Percentiles rank a stretch among this genome's conserved stretches.
Evolutionary conservation across 2,888 invertebrate species (phyloP).

Genomic region (Sthenelais limicola): DNA sequence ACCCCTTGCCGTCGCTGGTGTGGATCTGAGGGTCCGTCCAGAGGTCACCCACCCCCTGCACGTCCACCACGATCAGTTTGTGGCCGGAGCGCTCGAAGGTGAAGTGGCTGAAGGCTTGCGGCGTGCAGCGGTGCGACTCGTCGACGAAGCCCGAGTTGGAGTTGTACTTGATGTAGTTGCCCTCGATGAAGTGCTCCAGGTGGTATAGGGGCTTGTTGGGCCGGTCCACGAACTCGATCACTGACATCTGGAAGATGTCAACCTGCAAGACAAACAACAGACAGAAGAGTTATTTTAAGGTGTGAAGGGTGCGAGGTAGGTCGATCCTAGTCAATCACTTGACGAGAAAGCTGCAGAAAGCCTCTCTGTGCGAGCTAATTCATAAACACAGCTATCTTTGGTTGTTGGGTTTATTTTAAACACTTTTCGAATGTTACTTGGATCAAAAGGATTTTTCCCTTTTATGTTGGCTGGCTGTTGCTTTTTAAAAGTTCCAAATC

Average conservation of each 20-base stretch:
- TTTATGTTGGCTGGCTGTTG: too few species aligned
- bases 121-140: constrained; percentile 74
- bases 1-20: constrained; percentile 74
- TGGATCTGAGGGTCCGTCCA: constrained; percentile 77
- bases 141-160: constrained; percentile 77
- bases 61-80: constrained; percentile 76
- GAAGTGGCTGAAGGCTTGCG: constrained; percentile 77
- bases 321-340: too few species aligned
- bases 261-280: constrained; percentile 66
- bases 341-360: background rate
- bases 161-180: constrained; percentile 77
- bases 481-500: too few species aligned
- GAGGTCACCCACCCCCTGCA: constrained; percentile 77
- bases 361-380: background rate
- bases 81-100: constrained; percentile 77
- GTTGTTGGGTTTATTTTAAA: too few species aligned
- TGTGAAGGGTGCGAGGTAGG: too few species aligned
- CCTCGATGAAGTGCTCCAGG: constrained; percentile 77
- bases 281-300: background rate
- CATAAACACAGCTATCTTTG: too few species aligned
- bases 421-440: too few species aligned
- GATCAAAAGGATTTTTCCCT: too few species aligned
- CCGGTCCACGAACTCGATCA: constrained; percentile 74
- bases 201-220: constrained; percentile 73
- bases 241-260: constrained; percentile 76